Conservation (phyloP, 2,113 vertebrate species). For the Elgaria multicarinata region DNA sequence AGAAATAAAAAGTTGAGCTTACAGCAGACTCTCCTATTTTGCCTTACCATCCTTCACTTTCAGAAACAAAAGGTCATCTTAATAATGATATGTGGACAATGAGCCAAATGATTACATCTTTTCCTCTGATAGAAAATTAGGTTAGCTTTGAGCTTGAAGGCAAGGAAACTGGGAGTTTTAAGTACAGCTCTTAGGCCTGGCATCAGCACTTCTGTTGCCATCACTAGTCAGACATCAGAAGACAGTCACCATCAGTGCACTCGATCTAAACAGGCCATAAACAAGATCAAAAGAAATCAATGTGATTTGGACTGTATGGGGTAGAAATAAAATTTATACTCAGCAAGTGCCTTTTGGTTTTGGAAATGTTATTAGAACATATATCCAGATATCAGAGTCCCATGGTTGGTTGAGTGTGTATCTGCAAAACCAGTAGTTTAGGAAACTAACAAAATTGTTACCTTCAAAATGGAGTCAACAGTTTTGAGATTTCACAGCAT, state of each 20-base stretch:
- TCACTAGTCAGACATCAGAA: slow-evolving; percentile 64
- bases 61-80: slow-evolving; percentile 35
- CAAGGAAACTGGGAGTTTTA: slow-evolving; percentile 63
- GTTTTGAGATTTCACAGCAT: neutral
- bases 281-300: slow-evolving; percentile 47
- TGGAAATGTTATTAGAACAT: neutral
- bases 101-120: slow-evolving; percentile 53
- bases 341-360: slow-evolving; percentile 10
- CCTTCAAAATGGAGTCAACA: neutral
- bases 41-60: neutral
- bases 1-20: neutral
- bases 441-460: neutral
- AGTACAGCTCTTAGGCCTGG: slow-evolving; percentile 65
- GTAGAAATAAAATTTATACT: slow-evolving; percentile 8
- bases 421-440: neutral
- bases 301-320: neutral
- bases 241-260: slow-evolving; percentile 29
- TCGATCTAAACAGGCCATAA: slow-evolving; percentile 45
- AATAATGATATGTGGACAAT: slow-evolving; percentile 31
- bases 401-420: neutral
- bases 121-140: slow-evolving; percentile 59
- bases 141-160: slow-evolving; percentile 62
- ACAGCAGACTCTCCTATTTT: neutral
- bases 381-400: neutral
- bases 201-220: slow-evolving; percentile 48